phyloP scores from a whole-genome alignment of 2,797 vertebrate species.

The Cirrhinus molitorella region DNA sequence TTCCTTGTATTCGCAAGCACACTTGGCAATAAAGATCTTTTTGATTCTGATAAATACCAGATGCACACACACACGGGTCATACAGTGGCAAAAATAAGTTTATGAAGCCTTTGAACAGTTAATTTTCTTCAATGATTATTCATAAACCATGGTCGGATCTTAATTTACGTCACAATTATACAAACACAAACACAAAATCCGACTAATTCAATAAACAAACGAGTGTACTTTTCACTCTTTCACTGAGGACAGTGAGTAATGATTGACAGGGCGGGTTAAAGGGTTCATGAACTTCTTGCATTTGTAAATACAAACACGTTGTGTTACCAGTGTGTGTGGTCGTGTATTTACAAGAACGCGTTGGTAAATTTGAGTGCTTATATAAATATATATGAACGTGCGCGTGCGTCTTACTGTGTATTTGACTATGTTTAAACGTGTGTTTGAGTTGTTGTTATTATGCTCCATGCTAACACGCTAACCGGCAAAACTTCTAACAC shows the following conservation, averaged over 20 bases:
- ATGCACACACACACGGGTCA: background rate
- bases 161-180: no score
- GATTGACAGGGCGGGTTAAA: background rate
- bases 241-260: background rate
- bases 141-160: no score
- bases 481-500: background rate
- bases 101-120: no score
- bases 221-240: background rate
- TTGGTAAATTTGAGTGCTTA: background rate
- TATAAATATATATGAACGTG: background rate
- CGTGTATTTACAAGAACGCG: background rate
- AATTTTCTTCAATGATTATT: no score
- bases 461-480: conserved; percentile 8
- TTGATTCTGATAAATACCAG: no score
- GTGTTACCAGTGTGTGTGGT: background rate
- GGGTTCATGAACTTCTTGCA: background rate
- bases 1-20: no score
- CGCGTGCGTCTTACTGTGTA: background rate
- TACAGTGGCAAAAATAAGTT: no score
- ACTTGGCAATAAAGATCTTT: no score
- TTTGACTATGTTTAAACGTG: background rate
- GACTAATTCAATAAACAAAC: no score
- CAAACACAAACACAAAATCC: no score
- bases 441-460: conserved; percentile 16
- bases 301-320: background rate